Evolutionary conservation across 2,113 vertebrate species (phyloP).

Genomic region (Cynopterus brachyotis): DNA sequence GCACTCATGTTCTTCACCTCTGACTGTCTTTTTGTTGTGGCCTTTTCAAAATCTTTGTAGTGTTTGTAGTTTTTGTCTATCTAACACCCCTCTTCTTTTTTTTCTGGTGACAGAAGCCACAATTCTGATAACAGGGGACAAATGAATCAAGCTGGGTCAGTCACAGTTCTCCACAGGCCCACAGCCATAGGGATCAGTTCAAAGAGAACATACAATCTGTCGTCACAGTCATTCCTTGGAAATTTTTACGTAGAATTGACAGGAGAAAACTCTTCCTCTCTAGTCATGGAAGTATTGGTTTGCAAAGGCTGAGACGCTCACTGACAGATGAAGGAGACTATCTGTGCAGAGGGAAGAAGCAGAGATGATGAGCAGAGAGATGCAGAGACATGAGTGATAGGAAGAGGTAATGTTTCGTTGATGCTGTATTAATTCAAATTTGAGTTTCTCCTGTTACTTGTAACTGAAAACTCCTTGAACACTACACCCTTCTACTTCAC

Average conservation of each 20-base stretch:
- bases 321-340: neutral
- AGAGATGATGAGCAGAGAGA: neutral
- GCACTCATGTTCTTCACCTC: neutral
- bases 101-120: neutral
- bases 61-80: neutral
- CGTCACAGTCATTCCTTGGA: neutral
- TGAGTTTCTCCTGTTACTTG: neutral
- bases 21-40: neutral
- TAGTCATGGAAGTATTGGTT: neutral
- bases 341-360: neutral
- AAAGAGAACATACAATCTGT: fast-evolving
- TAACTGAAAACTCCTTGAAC: neutral
- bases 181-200: neutral
- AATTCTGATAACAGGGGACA: neutral
- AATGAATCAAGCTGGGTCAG: neutral
- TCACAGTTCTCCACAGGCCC: neutral
- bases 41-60: neutral
- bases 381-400: neutral
- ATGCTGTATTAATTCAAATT: neutral
- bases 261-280: neutral
- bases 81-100: neutral
- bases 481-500: neutral
- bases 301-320: neutral
- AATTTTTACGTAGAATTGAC: neutral
- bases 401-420: neutral